phyloP scores from a whole-genome alignment of 2,888 invertebrate genomes.

The Pimpla rufipes region DNA sequence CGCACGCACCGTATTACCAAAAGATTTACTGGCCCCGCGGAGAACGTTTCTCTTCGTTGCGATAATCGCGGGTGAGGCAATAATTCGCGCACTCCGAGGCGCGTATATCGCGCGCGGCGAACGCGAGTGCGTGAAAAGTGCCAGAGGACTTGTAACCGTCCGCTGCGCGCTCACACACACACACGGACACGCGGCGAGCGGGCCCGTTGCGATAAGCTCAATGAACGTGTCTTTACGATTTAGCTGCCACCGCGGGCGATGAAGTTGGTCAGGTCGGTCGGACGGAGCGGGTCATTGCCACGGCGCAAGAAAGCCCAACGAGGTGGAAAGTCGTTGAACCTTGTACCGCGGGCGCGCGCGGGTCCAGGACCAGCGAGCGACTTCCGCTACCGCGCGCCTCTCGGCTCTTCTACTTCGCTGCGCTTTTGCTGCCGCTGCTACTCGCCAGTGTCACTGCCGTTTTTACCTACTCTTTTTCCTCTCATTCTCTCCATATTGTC shows the following conservation, averaged over 20 bases:
- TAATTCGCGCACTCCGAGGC: slow-evolving; percentile 13
- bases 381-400: not conserved
- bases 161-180: slow-evolving; percentile 32
- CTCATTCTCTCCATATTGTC: slow-evolving; percentile 14
- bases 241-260: slow-evolving; percentile 40
- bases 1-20: too few relatives aligned
- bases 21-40: too few relatives aligned
- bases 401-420: slow-evolving; percentile 33
- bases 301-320: slow-evolving; percentile 63
- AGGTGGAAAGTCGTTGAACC: slow-evolving; percentile 71
- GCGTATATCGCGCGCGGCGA: too few relatives aligned
- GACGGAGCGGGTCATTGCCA: slow-evolving; percentile 69
- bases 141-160: not conserved
- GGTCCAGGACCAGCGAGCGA: slow-evolving; percentile 1
- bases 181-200: not conserved
- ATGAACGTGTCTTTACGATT: slow-evolving; percentile 69
- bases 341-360: slow-evolving; percentile 12
- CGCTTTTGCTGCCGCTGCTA: slow-evolving; percentile 3
- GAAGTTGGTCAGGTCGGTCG: slow-evolving; percentile 41
- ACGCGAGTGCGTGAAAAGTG: not conserved
- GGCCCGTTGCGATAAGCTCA: slow-evolving; percentile 60
- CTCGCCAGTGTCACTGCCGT: slow-evolving; percentile 4
- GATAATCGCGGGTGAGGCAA: slow-evolving; percentile 9
- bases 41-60: not conserved
- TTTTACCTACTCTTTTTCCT: slow-evolving; percentile 17